Evolutionary conservation across 1,140 invertebrate genomes (phyloP).

Genomic region (Zaprionus davidi): DNA sequence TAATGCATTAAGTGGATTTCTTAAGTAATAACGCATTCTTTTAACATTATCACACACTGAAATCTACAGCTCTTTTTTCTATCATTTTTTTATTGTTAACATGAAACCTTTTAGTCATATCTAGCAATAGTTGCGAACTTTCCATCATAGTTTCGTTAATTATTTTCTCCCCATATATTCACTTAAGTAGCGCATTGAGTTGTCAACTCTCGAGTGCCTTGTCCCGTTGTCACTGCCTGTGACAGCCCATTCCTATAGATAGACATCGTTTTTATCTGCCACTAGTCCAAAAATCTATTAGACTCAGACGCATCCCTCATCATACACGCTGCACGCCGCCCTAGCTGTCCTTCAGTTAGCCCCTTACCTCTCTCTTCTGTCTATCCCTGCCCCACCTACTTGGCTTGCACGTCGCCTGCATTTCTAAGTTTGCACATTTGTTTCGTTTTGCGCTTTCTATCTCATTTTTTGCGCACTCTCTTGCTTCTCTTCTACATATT

Average conservation of each 20-base stretch:
- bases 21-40: too few species aligned
- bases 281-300: slow-evolving; percentile 70
- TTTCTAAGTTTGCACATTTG: slow-evolving; percentile 81
- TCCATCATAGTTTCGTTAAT: background rate
- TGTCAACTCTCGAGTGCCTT: slow-evolving; percentile 4
- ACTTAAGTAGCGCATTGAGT: slow-evolving; percentile 22
- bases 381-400: background rate
- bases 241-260: slow-evolving; percentile 54
- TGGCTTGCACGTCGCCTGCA: slow-evolving; percentile 72
- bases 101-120: background rate
- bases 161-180: background rate
- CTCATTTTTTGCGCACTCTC: slow-evolving; percentile 24
- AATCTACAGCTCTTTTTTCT: too few species aligned
- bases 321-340: slow-evolving; percentile 9
- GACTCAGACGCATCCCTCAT: slow-evolving; percentile 30
- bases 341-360: slow-evolving; percentile 31
- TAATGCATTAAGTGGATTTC: too few species aligned
- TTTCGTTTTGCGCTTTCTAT: slow-evolving; percentile 45
- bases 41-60: too few species aligned
- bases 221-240: slow-evolving; percentile 12
- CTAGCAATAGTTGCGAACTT: background rate
- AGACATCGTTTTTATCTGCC: slow-evolving; percentile 54
- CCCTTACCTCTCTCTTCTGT: too few species aligned
- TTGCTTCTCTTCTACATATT: slow-evolving; percentile 58
- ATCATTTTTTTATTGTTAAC: background rate